phyloP scores from a whole-genome alignment of 2,797 vertebrate genomes.

The Gephyroberyx darwinii region DNA sequence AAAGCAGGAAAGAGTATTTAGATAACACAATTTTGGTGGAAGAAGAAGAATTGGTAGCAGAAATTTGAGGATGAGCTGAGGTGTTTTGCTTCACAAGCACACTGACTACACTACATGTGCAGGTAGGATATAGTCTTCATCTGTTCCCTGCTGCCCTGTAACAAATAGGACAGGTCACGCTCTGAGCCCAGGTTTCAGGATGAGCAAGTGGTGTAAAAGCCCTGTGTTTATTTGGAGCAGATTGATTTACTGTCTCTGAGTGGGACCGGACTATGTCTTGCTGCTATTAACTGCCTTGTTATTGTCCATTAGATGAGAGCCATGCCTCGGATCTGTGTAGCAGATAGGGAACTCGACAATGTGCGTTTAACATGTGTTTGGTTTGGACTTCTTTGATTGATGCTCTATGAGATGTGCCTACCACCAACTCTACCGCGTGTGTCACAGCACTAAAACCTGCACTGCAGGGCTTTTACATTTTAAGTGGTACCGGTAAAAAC shows the following conservation, averaged over 20 bases:
- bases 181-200: constrained; percentile 51
- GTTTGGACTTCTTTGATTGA: constrained; percentile 72
- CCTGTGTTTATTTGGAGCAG: constrained; percentile 68
- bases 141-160: constrained; percentile 34
- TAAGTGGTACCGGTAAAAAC: not conserved
- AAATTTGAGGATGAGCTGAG: constrained; percentile 24
- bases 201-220: constrained; percentile 55
- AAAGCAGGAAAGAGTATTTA: constrained; percentile 39
- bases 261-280: constrained; percentile 53
- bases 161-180: constrained; percentile 57
- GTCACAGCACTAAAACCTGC: constrained; percentile 1
- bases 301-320: constrained; percentile 73
- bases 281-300: constrained; percentile 69
- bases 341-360: constrained; percentile 61
- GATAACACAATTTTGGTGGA: constrained; percentile 1
- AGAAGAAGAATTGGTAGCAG: constrained; percentile 14
- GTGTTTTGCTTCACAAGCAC: constrained; percentile 3
- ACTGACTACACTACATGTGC: constrained; percentile 8
- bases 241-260: constrained; percentile 75
- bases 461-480: constrained; percentile 2
- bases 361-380: constrained; percentile 72
- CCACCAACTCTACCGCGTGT: constrained; percentile 26
- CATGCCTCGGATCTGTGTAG: constrained; percentile 65
- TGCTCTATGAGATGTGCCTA: constrained; percentile 60
- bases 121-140: constrained; percentile 35